Evolutionary conservation across 2,888 invertebrate genomes (phyloP).

Genomic region (Phrixothrix hirtus): DNA sequence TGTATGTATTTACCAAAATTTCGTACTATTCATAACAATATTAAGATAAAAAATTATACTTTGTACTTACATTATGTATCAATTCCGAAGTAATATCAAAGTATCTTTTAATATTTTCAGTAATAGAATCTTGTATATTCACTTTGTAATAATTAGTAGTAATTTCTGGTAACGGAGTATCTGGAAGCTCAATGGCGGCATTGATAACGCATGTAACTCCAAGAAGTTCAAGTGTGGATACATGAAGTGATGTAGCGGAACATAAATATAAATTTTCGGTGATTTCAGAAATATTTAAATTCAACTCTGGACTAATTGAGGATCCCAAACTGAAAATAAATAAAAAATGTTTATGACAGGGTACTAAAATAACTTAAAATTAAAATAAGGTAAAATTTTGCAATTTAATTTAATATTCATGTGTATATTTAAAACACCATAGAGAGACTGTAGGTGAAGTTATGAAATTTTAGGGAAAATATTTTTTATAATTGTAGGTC

Average conservation of each 20-base stretch:
- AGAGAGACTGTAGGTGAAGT: too few relatives aligned
- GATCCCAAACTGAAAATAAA: slow-evolving; percentile 22
- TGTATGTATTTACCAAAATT: too few relatives aligned
- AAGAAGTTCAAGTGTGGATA: slow-evolving; percentile 67
- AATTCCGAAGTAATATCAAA: slow-evolving; percentile 79
- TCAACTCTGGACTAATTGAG: slow-evolving; percentile 9
- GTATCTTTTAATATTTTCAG: slow-evolving; percentile 70
- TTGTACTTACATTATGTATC: slow-evolving; percentile 71
- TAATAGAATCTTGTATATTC: slow-evolving; percentile 73
- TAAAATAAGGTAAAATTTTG: too few relatives aligned
- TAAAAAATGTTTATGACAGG: too few relatives aligned
- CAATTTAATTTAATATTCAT: background rate
- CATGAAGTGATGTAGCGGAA: slow-evolving; percentile 75
- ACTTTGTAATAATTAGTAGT: slow-evolving; percentile 66
- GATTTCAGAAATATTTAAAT: slow-evolving; percentile 65
- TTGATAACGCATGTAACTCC: slow-evolving; percentile 80
- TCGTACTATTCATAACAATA: background rate
- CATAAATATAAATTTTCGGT: slow-evolving; percentile 76
- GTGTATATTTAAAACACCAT: too few relatives aligned
- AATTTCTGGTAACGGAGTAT: slow-evolving; percentile 62
- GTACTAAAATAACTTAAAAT: too few relatives aligned
- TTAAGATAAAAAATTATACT: too few relatives aligned
- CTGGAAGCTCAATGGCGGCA: slow-evolving; percentile 81
- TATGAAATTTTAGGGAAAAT: too few relatives aligned
- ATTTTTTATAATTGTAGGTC: too few relatives aligned